Percentiles rank a stretch among this genome's conserved stretches.
phyloP scores from a whole-genome alignment of 1,140 invertebrate species.

The Globodera rostochiensis region DNA sequence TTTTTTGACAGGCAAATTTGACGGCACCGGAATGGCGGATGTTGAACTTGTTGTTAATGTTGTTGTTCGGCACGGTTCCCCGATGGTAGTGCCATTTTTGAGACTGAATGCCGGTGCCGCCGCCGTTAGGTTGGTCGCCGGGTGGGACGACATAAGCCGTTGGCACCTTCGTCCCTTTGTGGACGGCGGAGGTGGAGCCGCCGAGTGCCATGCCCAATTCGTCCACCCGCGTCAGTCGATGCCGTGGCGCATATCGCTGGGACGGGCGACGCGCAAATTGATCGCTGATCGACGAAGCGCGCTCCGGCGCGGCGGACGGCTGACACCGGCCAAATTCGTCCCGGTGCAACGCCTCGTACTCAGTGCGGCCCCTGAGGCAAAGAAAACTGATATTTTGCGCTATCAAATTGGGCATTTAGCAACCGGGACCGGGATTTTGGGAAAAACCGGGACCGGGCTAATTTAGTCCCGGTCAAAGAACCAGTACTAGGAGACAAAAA shows the following conservation, averaged over 20 bases:
- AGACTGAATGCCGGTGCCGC: background rate
- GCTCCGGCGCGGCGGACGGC: background rate
- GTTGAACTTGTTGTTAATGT: no score
- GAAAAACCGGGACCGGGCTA: no score
- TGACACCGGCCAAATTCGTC: constrained; percentile 45
- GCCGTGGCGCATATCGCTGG: constrained; percentile 87
- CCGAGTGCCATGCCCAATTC: no score
- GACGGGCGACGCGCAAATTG: constrained; percentile 78
- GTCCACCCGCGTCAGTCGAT: constrained; percentile 59
- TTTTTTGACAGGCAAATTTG: background rate
- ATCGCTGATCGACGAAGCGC: constrained; percentile 28
- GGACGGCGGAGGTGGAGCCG: background rate
- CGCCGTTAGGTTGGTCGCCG: background rate
- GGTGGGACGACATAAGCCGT: background rate
- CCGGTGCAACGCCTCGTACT: constrained; percentile 61
- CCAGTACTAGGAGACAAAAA: background rate
- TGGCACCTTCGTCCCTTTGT: background rate
- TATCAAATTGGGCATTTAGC: no score
- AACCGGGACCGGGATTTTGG: no score
- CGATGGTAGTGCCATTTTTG: no score
- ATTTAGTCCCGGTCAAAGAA: background rate
- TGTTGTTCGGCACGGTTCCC: background rate
- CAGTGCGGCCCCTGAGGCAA: constrained; percentile 52
- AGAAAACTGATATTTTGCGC: background rate
- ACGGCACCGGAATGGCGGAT: background rate